Evolutionary conservation across 2,797 vertebrate species (phyloP).

Genomic region (Notamacropus eugenii): DNA sequence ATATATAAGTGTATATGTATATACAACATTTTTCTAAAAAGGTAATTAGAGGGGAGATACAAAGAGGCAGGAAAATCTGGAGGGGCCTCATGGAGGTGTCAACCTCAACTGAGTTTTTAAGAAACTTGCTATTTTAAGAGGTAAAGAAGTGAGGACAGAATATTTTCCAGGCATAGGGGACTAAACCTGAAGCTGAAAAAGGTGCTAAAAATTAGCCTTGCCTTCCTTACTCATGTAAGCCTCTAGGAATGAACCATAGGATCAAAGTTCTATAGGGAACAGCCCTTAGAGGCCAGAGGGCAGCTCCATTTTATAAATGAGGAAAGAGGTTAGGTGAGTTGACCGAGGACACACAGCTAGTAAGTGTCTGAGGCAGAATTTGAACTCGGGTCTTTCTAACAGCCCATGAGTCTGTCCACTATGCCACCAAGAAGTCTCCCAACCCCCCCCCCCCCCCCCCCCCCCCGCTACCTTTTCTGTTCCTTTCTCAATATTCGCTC

Average conservation of each 20-base stretch:
- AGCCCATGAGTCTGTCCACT: neutral
- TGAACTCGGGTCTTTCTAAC: neutral
- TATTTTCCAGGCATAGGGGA: neutral
- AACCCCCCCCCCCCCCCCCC: rapidly evolving
- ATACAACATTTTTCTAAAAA: too few species aligned
- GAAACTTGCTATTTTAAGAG: neutral
- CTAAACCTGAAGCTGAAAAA: neutral
- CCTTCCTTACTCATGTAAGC: neutral
- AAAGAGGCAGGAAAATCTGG: too few species aligned
- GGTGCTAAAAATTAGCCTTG: neutral
- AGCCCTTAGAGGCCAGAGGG: neutral
- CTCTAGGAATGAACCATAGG: neutral
- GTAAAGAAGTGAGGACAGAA: neutral
- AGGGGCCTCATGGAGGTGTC: too few species aligned
- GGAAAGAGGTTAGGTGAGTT: neutral
- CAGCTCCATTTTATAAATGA: neutral
- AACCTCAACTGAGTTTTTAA: too few species aligned
- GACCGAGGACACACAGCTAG: neutral
- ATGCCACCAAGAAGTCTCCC: neutral
- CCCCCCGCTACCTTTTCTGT: neutral
- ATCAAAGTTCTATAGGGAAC: neutral
- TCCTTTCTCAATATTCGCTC: slow-evolving; percentile 52
- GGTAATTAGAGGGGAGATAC: too few species aligned
- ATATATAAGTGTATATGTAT: too few species aligned
- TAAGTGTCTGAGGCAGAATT: neutral